Conservation (phyloP, 2,113 vertebrate genomes). For the Rhinolophus sinicus region DNA sequence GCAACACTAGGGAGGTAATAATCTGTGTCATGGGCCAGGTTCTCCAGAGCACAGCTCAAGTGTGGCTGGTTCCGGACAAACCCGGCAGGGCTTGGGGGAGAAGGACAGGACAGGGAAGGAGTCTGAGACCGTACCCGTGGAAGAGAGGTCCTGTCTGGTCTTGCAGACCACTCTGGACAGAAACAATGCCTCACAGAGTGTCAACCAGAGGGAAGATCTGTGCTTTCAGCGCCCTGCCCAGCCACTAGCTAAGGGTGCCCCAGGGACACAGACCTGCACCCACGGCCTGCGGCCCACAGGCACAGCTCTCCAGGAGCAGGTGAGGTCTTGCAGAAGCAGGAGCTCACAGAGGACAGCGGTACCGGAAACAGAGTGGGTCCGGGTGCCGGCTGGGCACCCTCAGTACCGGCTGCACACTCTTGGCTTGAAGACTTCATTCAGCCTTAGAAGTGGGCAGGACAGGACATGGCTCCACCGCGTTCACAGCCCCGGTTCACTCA, state of each 20-base stretch:
- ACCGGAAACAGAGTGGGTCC: too few relatives aligned
- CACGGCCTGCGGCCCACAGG: accelerated
- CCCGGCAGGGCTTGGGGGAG: background rate
- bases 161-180: background rate
- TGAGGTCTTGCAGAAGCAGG: background rate
- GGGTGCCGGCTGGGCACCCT: too few relatives aligned
- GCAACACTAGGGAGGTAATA: background rate
- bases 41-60: background rate
- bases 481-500: background rate
- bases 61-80: background rate
- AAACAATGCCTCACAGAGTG: background rate
- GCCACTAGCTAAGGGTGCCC: background rate
- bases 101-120: background rate
- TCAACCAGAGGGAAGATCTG: background rate
- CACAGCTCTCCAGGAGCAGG: background rate
- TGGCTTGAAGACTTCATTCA: background rate
- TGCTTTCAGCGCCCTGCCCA: background rate
- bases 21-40: background rate
- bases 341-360: background rate
- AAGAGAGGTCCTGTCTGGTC: background rate
- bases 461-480: background rate
- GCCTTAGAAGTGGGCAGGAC: accelerated
- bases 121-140: accelerated
- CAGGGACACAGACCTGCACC: background rate
- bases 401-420: too few relatives aligned